Evolutionary conservation across 2,797 vertebrate species (phyloP).

Genomic region (Parotocinclus haroldoi): DNA sequence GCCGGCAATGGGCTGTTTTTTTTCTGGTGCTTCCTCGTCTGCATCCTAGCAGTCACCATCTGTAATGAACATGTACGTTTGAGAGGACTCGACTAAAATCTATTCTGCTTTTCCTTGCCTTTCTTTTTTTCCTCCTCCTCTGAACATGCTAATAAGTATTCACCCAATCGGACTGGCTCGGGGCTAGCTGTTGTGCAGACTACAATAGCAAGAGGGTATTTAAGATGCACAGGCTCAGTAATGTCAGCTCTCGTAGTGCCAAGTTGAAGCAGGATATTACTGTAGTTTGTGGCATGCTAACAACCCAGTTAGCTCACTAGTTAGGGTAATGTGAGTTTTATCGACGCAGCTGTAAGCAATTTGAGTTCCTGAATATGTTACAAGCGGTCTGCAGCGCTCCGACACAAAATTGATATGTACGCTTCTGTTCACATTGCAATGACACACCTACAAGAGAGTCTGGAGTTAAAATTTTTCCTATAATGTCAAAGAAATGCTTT

Average conservation of each 20-base stretch:
- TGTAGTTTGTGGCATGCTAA: slow-evolving; percentile 36
- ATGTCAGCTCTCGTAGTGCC: slow-evolving; percentile 51
- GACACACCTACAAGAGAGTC: too few relatives aligned
- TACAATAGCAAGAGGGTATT: slow-evolving; percentile 45
- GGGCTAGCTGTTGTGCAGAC: slow-evolving; percentile 51
- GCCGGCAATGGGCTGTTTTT: slow-evolving; percentile 72
- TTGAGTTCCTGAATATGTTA: not conserved
- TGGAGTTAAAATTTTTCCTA: too few relatives aligned
- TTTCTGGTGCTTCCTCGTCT: slow-evolving; percentile 66
- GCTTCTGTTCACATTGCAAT: too few relatives aligned
- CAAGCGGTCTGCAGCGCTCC: too few relatives aligned
- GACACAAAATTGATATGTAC: too few relatives aligned
- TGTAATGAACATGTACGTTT: slow-evolving; percentile 62
- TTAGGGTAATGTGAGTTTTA: slow-evolving; percentile 10
- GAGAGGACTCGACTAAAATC: slow-evolving; percentile 59
- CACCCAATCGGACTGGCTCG: slow-evolving; percentile 53
- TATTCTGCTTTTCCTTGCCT: slow-evolving; percentile 44
- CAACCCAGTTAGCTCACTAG: slow-evolving; percentile 17
- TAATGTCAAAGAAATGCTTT: too few relatives aligned
- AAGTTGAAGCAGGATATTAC: slow-evolving; percentile 35
- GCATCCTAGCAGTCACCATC: slow-evolving; percentile 59
- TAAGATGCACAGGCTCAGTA: slow-evolving; percentile 45
- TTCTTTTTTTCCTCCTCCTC: slow-evolving; percentile 27
- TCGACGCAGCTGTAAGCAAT: not conserved
- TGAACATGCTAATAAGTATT: slow-evolving; percentile 58